Base-by-base conservation (phyloP, 1,140 invertebrate genomes). In the Bombus superbus region DNA sequence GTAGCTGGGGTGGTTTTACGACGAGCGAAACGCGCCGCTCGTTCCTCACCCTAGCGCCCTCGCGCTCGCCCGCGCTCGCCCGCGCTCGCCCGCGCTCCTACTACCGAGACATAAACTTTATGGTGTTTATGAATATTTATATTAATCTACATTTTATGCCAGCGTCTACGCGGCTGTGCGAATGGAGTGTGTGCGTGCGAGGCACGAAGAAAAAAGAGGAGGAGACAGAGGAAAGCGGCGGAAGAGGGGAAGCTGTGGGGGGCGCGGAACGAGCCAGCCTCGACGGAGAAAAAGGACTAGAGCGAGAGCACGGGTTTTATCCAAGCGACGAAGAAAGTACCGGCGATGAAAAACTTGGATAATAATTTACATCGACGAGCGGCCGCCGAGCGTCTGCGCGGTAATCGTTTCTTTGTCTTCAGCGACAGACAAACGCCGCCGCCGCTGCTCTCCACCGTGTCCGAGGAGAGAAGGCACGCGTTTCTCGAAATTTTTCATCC, bases 61-160 rank as follows among this genome's bases (percentile, higher is more conserved):
- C n/a, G 25, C 32, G 68, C 77, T 38, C 69, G 75, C 86, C 86
- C 72, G 59, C 71, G 68, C 77, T 38, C 69, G 75, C 86, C 86
- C 72, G 59, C 71, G 57, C 10, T 71, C 32, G 78, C 42, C 32
- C 53, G 62, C 66, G 72, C 66, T 83, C 80, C 83, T 74, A 74
- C 89, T 89, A 75, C 90, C 85, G 91, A 86, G 90, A 93, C 92
- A 92, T 94, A 94, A 94, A 93, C 91, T 94, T 94, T 94, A 93
- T 90, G 91, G 90, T 94, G 91, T 94, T 94, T 94, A 94, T 94
- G 93, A 94, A 94, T 94, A 94, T 94, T 94, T 94, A 94, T 94
- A 94, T 92, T 94, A 94, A 94, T 94, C 92, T 93, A 94, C 91
- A 94, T 93, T 94, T 93, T 93, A 93, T 89, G 92, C 85, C 89